Evolutionary conservation across 2,113 vertebrate genomes (phyloP).

Genomic region (Cyprinodon tularosa): DNA sequence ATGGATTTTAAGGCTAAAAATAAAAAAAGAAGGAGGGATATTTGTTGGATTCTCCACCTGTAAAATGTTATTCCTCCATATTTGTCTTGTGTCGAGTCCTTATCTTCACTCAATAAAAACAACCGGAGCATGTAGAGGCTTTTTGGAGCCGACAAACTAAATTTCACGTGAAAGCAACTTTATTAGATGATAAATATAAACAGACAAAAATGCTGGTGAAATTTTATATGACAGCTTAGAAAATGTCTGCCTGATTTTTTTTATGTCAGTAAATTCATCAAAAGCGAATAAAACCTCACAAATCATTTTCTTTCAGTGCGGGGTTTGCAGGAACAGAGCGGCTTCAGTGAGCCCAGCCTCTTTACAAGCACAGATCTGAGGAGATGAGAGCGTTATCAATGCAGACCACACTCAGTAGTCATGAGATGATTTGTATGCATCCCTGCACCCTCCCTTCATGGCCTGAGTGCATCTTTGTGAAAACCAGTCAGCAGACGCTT

Average conservation of each 20-base stretch:
- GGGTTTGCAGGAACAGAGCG: slow-evolving; percentile 49
- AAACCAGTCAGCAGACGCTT: slow-evolving; percentile 49
- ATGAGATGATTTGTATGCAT: slow-evolving; percentile 70
- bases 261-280: slow-evolving; percentile 28
- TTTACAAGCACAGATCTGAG: slow-evolving; percentile 57
- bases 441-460: slow-evolving; percentile 64
- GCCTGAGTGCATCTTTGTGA: slow-evolving; percentile 64
- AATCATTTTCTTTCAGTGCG: slow-evolving; percentile 53
- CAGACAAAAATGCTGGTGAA: slow-evolving; percentile 21
- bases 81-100: slow-evolving; percentile 1
- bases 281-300: slow-evolving; percentile 43
- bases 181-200: slow-evolving; percentile 19
- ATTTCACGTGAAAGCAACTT: slow-evolving; percentile 27
- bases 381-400: slow-evolving; percentile 47
- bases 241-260: slow-evolving; percentile 29
- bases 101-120: slow-evolving; percentile 20
- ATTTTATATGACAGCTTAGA: slow-evolving; percentile 37
- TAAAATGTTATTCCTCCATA: slow-evolving; percentile 11
- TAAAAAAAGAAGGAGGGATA: neutral
- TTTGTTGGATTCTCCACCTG: slow-evolving; percentile 8
- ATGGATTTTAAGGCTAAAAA: slow-evolving; percentile 9
- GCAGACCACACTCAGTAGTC: slow-evolving; percentile 67
- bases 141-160: slow-evolving; percentile 25
- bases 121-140: slow-evolving; percentile 22
- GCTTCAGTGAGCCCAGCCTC: slow-evolving; percentile 34